Conservation (phyloP, 2,888 invertebrate species). For the Epistrophe grossulariae region DNA sequence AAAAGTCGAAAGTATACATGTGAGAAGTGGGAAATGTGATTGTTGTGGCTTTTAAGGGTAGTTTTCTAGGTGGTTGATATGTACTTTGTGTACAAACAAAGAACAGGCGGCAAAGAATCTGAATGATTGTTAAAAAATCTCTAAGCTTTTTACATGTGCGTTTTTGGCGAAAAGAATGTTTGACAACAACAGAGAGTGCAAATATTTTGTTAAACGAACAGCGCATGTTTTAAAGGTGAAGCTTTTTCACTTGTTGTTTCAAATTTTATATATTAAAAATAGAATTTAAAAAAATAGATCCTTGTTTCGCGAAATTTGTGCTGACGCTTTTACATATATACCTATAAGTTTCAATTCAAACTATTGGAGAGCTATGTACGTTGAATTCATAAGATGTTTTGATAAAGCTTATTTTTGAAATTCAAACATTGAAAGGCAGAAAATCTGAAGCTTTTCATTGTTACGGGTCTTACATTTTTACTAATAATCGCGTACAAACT, state of each 20-base stretch:
- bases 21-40: neutral
- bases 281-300: neutral
- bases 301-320: neutral
- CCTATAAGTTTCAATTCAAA: neutral
- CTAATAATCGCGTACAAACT: no score
- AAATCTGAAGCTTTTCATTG: no score
- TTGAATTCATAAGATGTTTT: no score
- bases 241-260: conserved; percentile 73
- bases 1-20: conserved; percentile 24
- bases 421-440: no score
- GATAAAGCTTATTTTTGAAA: no score
- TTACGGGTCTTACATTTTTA: no score
- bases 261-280: neutral
- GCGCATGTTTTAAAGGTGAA: conserved; percentile 50
- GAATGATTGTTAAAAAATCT: conserved; percentile 29
- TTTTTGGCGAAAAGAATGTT: conserved; percentile 59
- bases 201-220: neutral
- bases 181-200: conserved; percentile 58
- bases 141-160: conserved; percentile 62
- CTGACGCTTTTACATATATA: neutral
- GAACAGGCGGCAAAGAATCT: conserved; percentile 24
- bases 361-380: no score
- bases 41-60: conserved; percentile 12
- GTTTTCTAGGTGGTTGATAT: conserved; percentile 35
- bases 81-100: conserved; percentile 18